Conservation (phyloP, 2,888 invertebrate species). For the Lycophotia porphyrea region DNA sequence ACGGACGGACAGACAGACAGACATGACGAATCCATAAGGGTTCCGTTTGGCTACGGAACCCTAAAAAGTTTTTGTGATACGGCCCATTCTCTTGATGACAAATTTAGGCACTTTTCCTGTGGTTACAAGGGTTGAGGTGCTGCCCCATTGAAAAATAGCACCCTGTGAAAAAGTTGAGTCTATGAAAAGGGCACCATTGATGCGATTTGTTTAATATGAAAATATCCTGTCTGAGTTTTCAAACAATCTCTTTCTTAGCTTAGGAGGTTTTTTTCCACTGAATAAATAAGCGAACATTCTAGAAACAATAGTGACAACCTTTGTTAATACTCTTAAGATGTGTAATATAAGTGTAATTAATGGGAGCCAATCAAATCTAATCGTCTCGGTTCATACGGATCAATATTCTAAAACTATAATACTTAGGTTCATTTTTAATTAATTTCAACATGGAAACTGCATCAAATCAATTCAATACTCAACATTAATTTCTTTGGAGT, state of each 20-base stretch:
- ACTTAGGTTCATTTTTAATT: not conserved
- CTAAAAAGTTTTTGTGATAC: not conserved
- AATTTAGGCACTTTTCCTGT: not conserved
- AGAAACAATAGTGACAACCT: not conserved
- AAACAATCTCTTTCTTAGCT: not conserved
- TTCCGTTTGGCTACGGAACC: too few relatives aligned
- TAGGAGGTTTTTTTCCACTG: not conserved
- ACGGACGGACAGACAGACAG: too few relatives aligned
- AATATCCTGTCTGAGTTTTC: not conserved
- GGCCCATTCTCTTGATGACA: not conserved
- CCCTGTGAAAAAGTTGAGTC: not conserved
- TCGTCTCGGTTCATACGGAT: not conserved
- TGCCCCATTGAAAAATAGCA: not conserved
- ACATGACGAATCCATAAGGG: too few relatives aligned
- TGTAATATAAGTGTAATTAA: not conserved
- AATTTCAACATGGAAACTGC: not conserved
- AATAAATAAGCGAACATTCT: not conserved
- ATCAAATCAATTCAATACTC: not conserved
- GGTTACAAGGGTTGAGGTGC: not conserved
- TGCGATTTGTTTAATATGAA: not conserved
- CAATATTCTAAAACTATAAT: not conserved
- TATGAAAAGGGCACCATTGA: not conserved
- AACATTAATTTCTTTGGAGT: too few relatives aligned
- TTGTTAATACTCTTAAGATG: not conserved
- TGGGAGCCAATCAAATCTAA: slow-evolving; percentile 7